Evolutionary conservation across 2,113 vertebrate species (phyloP).

Genomic region (Epinephelus lanceolatus): DNA sequence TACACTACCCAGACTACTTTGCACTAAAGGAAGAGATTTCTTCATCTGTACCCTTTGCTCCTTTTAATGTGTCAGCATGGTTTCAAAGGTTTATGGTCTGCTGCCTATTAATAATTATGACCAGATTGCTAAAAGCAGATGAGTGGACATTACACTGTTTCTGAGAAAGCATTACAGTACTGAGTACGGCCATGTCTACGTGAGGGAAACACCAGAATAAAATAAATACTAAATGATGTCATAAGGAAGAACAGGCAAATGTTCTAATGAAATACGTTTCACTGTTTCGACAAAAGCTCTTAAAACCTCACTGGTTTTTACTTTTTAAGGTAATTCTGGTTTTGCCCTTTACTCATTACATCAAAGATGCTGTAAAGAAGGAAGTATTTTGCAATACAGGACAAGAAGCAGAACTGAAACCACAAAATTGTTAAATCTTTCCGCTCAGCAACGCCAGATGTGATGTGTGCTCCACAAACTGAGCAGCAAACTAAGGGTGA

Average conservation of each 20-base stretch:
- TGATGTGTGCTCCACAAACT: background rate
- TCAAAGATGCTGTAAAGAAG: background rate
- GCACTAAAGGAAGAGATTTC: background rate
- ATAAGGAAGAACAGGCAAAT: background rate
- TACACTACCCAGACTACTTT: conserved; percentile 29
- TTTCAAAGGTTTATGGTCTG: conserved; percentile 53
- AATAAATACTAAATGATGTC: conserved; percentile 8
- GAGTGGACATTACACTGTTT: conserved; percentile 38
- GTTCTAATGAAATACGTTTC: background rate
- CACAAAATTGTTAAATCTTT: background rate
- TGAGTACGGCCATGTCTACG: background rate
- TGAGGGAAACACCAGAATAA: background rate
- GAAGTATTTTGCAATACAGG: background rate
- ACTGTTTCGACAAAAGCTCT: background rate
- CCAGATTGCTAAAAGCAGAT: conserved; percentile 40
- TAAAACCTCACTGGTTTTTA: background rate
- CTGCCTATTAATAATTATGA: conserved; percentile 47
- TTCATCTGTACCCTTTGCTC: conserved; percentile 4
- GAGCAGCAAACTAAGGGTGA: background rate
- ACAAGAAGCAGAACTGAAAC: background rate
- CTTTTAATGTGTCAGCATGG: conserved; percentile 28
- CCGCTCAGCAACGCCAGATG: background rate
- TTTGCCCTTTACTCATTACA: background rate
- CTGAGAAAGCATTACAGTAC: background rate
- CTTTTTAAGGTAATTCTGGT: no score